Conservation (phyloP, 2,888 invertebrate species). For the Amblyjoppa fuscipennis region DNA sequence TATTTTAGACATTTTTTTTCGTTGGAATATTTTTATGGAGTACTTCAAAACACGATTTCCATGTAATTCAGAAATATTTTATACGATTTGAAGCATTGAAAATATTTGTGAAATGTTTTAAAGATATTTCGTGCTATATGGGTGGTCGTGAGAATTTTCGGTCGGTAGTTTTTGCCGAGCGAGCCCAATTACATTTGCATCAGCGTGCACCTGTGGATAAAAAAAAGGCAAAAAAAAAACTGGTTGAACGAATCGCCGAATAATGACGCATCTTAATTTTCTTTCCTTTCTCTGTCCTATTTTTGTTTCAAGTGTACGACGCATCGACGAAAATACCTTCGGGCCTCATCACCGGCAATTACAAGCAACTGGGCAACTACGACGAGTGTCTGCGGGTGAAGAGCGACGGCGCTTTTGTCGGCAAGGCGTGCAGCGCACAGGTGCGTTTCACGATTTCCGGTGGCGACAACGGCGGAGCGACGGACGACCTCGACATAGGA, state of each 20-base stretch:
- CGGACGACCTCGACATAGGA: conserved; percentile 70
- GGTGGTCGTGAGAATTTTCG: too few relatives aligned
- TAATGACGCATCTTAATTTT: not conserved
- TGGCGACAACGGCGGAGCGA: conserved; percentile 36
- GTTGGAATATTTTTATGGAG: too few relatives aligned
- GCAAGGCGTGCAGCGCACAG: conserved; percentile 90
- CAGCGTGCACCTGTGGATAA: not conserved
- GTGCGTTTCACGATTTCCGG: conserved; percentile 82
- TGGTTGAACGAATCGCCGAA: not conserved
- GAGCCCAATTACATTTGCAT: not conserved
- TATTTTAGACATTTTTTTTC: too few relatives aligned
- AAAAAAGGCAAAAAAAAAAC: not conserved
- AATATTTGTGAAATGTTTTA: too few relatives aligned
- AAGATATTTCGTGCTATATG: too few relatives aligned
- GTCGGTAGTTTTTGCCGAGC: not conserved
- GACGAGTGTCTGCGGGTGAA: conserved; percentile 89
- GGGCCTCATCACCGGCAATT: conserved; percentile 89
- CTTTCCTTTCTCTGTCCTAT: conserved; percentile 11
- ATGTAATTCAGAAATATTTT: too few relatives aligned
- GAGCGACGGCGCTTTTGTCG: conserved; percentile 86
- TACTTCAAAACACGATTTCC: too few relatives aligned
- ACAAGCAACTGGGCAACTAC: conserved; percentile 91
- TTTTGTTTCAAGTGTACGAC: conserved; percentile 89
- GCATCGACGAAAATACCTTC: conserved; percentile 90
- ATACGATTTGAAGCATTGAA: too few relatives aligned